Evolutionary conservation across 2,113 vertebrate genomes (phyloP).

Genomic region (Myodes glareolus): DNA sequence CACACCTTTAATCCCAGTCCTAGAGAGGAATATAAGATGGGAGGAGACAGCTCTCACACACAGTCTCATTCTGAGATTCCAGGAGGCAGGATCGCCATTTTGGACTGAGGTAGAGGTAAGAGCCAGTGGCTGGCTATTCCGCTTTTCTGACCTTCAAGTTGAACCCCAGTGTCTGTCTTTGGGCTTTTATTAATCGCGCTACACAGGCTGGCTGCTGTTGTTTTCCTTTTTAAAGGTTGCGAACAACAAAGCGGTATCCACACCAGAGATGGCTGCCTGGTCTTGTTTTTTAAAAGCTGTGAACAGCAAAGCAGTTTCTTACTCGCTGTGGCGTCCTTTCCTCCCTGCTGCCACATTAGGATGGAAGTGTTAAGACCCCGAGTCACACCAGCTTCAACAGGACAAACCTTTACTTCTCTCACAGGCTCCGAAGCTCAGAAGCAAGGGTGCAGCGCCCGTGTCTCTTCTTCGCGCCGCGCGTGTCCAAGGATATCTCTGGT

Average conservation of each 20-base stretch:
- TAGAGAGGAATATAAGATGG: too few relatives aligned
- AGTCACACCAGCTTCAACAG: not conserved
- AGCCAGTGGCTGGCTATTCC: too few relatives aligned
- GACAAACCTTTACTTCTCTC: not conserved
- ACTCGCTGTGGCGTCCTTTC: not conserved
- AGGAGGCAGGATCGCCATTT: too few relatives aligned
- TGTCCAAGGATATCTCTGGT: not conserved
- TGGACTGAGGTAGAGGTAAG: too few relatives aligned
- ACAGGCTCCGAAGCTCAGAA: not conserved
- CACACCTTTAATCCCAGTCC: too few relatives aligned
- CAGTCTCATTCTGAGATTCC: too few relatives aligned
- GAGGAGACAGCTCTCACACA: too few relatives aligned
- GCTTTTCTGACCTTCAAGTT: too few relatives aligned
- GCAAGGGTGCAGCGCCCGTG: fast-evolving
- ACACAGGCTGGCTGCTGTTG: not conserved
- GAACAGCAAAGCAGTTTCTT: not conserved
- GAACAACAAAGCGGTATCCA: not conserved
- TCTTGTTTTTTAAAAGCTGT: not conserved
- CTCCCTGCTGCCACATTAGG: fast-evolving
- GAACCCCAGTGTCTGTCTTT: too few relatives aligned
- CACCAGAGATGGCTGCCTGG: not conserved
- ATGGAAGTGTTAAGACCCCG: not conserved
- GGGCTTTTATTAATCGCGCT: too few relatives aligned
- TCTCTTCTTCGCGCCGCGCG: not conserved
- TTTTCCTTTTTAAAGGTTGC: not conserved